phyloP scores from a whole-genome alignment of 2,113 vertebrate genomes.

The Chloroceryle aenea region DNA sequence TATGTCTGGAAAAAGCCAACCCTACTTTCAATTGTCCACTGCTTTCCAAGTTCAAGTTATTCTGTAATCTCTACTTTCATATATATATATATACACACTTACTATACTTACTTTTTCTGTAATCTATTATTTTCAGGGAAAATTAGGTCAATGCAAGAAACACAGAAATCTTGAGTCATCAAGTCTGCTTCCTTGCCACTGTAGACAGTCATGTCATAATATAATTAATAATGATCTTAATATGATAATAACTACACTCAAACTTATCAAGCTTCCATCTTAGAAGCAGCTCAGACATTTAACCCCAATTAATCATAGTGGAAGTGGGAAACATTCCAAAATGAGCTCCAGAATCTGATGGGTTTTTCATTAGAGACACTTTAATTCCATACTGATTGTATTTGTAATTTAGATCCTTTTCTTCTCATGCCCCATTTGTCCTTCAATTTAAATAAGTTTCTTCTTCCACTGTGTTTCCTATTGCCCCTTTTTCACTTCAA shows the following conservation, averaged over 20 bases:
- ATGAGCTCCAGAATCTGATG: neutral
- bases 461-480: neutral
- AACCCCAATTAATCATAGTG: conserved; percentile 39
- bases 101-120: too few relatives aligned
- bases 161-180: conserved; percentile 26
- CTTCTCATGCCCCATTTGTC: neutral
- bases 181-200: conserved; percentile 17
- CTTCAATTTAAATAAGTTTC: neutral
- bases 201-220: neutral
- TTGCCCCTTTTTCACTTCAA: neutral
- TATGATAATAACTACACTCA: conserved; percentile 13
- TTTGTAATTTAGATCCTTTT: neutral
- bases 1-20: neutral
- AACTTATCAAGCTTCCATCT: conserved; percentile 19
- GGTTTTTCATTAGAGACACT: neutral
- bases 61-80: neutral
- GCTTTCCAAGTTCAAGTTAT: neutral
- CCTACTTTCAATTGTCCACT: neutral
- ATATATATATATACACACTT: too few relatives aligned
- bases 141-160: neutral
- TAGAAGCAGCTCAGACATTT: conserved; percentile 17
- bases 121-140: neutral
- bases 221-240: conserved; percentile 45
- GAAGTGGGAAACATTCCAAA: neutral
- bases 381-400: neutral